A percentile compares a stretch with the other conserved stretches of the same genome.
phyloP scores from a whole-genome alignment of 2,113 vertebrate species.

The Siniperca knerii region DNA sequence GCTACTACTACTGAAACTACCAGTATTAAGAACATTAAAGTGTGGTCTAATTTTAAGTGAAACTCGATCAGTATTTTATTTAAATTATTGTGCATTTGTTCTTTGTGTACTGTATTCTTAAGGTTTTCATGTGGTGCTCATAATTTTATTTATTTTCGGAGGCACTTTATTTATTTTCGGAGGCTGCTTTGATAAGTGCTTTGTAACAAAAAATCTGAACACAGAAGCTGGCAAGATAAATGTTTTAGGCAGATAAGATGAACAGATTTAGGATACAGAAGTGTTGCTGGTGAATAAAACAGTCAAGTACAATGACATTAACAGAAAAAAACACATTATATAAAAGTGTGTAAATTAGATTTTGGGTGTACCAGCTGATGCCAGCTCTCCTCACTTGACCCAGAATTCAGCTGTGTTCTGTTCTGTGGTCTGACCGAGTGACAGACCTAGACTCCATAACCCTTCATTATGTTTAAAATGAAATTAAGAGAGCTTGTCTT shows the following conservation, averaged over 20 bases:
- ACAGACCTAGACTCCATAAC: conserved; percentile 52
- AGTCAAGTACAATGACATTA: conserved; percentile 39
- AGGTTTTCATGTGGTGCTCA: not conserved
- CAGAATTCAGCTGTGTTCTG: conserved; percentile 39
- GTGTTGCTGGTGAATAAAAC: conserved; percentile 51
- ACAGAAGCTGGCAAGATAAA: conserved; percentile 12
- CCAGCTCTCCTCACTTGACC: conserved; percentile 72
- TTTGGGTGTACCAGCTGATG: conserved; percentile 37
- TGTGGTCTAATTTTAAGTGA: not conserved
- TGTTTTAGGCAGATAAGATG: not conserved
- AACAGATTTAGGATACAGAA: conserved; percentile 9
- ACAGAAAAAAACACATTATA: conserved; percentile 25
- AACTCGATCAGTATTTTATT: not conserved
- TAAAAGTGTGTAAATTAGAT: conserved; percentile 67
- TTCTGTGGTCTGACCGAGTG: conserved; percentile 36
- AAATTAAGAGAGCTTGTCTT: conserved; percentile 32
- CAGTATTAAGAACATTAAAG: not conserved
- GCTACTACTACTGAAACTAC: no score
- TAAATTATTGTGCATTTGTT: not conserved
- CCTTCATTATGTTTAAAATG: conserved; percentile 48
- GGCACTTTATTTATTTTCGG: not conserved
- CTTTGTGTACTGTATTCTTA: not conserved
- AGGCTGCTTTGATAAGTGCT: conserved; percentile 21
- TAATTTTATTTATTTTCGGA: not conserved
- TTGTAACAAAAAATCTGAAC: not conserved